A percentile compares a stretch with the other conserved stretches of the same genome.
These are phyloP conservation scores for Epizoanthus stellaris DNA, from an alignment of 92 coral and sea anemone genomes.

Conservation along the genomic window DNA sequence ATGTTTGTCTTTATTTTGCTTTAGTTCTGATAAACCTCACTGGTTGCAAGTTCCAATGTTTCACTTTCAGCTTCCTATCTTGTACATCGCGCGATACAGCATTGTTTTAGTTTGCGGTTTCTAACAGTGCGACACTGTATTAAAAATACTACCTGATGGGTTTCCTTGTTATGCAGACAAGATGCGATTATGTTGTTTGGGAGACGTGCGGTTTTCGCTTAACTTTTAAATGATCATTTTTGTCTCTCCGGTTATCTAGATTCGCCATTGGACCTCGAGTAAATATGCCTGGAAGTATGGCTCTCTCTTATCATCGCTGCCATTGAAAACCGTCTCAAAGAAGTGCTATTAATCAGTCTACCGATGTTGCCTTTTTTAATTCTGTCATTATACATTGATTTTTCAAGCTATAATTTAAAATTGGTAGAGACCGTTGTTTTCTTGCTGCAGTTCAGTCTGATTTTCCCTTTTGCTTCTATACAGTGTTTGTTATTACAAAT, in stretches of 20 bases:
- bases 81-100: no score
- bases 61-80: not conserved
- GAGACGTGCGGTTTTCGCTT: not conserved
- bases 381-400: not conserved
- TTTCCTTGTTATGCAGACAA: constrained; percentile 4
- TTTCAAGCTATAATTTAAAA: not conserved
- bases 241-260: not conserved
- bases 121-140: not conserved
- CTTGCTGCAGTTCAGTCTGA: not conserved
- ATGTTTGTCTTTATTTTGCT: no score
- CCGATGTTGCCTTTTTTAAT: not conserved
- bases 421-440: not conserved
- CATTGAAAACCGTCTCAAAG: not conserved
- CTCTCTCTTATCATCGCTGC: not conserved
- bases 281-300: not conserved
- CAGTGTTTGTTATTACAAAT: not conserved
- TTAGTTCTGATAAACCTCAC: not conserved
- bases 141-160: constrained; percentile 3
- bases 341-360: no score
- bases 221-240: no score
- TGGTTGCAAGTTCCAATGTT: not conserved
- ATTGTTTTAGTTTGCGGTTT: constrained; percentile 13
- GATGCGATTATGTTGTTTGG: constrained; percentile 2
- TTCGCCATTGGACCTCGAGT: not conserved
- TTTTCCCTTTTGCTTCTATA: not conserved